Percentiles rank a stretch among this genome's conserved stretches.
These are phyloP conservation scores for Pyrgus malvae DNA, from an alignment of 2,888 invertebrate genomes.

Conservation along the genomic window DNA sequence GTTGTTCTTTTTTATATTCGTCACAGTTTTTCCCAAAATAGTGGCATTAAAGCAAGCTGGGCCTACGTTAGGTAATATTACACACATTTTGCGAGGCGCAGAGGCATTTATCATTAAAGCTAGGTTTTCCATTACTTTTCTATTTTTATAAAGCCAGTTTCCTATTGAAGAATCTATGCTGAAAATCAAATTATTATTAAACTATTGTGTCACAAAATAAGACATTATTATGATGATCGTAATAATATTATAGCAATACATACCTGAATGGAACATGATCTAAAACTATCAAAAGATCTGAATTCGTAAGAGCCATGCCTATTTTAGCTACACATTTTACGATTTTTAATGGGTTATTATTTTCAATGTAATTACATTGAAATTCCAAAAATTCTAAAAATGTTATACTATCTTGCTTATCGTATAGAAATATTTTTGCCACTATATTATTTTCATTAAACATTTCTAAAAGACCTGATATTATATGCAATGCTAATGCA, in stretches of 20 bases:
- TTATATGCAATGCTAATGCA: constrained; percentile 56
- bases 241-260: constrained; percentile 14
- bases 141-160: constrained; percentile 61
- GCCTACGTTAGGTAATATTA: constrained; percentile 80
- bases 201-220: not conserved
- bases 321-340: constrained; percentile 66
- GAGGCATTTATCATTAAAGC: constrained; percentile 74
- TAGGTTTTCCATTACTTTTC: constrained; percentile 59
- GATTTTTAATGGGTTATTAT: constrained; percentile 51
- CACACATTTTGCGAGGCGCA: constrained; percentile 64
- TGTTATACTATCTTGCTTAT: constrained; percentile 44
- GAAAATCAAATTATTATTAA: not conserved
- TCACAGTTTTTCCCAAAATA: constrained; percentile 59
- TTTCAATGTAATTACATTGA: constrained; percentile 57
- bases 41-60: constrained; percentile 83
- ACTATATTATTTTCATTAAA: constrained; percentile 44
- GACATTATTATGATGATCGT: too few species aligned
- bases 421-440: constrained; percentile 61
- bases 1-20: constrained; percentile 64
- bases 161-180: constrained; percentile 47
- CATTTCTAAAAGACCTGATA: constrained; percentile 59
- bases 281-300: constrained; percentile 77
- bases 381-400: constrained; percentile 58
- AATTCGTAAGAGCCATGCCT: constrained; percentile 66
- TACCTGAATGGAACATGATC: constrained; percentile 69